Base-by-base conservation (phyloP, 1,140 invertebrate species). In the Atta cephalotes region DNA sequence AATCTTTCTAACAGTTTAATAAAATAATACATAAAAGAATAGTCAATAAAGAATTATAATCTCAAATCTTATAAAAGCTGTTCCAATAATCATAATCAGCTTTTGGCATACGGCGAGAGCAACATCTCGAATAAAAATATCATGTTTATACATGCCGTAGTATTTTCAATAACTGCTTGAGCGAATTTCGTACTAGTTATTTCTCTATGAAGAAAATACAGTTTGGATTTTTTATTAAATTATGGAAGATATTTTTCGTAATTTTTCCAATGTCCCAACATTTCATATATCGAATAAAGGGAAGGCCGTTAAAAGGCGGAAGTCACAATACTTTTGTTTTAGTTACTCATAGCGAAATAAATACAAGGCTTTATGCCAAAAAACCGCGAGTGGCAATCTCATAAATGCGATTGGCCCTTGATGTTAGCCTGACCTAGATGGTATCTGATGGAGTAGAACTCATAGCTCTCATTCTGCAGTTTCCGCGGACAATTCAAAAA, bases 351-450 rank as follows among this genome's bases (percentile, higher is more conserved):
- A 31, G 14, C 56, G 74, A 90, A 88, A 84, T 70, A 85, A 88
- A 39, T 25, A 45, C 66, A 28, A 77, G 62, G 72, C 49, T 86
- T 78, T 70, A 51, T 84, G 80, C 80, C 70, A 85, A 89, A 70
- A 70, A 81, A 72, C 31, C 63, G 9, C 63, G 76, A 71, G 63
- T 21, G 66, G 79, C 79, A 85, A 88, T 90, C 77, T n/a, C 18
- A 80, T 88, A 90, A 90, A 91, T 90, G 89, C 90, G 85, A 91
- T 85, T 87, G 87, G 70, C 56, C 63, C 28, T 76, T 84, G 74
- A 91, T 91, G 90, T 76, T 87, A 91, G 87, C 63, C 56, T 85
- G 71, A 85, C 56, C 74, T 88, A 86, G 63, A 63, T 68, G 74
- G 31, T 90, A 91, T 91, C 89, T 81, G 87, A 91, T 85, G 79